phyloP scores from a whole-genome alignment of 2,888 invertebrate genomes.

The Platycnemis pennipes region DNA sequence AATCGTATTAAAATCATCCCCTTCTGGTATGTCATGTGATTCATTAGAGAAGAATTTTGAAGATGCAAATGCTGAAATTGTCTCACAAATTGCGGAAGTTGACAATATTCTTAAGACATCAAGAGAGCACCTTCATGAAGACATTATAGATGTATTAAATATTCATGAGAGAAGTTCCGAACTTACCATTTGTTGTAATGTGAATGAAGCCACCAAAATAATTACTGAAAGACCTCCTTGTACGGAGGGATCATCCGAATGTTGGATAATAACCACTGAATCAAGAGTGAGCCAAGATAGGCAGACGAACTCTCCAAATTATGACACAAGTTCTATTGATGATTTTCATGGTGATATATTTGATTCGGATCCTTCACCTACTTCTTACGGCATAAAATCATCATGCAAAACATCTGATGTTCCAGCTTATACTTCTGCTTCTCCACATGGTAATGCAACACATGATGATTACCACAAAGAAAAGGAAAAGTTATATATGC shows the following conservation, averaged over 20 bases:
- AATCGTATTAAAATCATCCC: not conserved
- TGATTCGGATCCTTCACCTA: not conserved
- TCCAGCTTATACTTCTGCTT: too few relatives aligned
- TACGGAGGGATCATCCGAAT: not conserved
- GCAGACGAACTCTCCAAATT: not conserved
- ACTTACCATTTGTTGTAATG: not conserved
- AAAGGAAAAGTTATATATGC: not conserved
- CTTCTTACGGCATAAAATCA: not conserved
- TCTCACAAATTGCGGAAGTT: not conserved
- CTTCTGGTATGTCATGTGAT: not conserved
- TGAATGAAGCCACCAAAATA: not conserved
- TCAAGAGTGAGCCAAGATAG: not conserved
- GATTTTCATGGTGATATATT: not conserved
- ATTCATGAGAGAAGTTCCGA: not conserved
- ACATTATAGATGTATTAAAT: conserved; percentile 1
- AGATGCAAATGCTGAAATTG: not conserved
- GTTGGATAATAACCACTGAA: not conserved
- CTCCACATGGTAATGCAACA: not conserved
- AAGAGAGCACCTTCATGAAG: not conserved
- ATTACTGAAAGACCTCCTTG: not conserved
- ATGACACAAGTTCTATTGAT: not conserved
- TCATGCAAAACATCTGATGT: not conserved
- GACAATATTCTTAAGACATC: not conserved
- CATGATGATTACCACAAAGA: not conserved
- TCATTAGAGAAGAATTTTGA: not conserved